Evolutionary conservation across 2,797 vertebrate species (phyloP).

Genomic region (Bryconaethiops microstoma): DNA sequence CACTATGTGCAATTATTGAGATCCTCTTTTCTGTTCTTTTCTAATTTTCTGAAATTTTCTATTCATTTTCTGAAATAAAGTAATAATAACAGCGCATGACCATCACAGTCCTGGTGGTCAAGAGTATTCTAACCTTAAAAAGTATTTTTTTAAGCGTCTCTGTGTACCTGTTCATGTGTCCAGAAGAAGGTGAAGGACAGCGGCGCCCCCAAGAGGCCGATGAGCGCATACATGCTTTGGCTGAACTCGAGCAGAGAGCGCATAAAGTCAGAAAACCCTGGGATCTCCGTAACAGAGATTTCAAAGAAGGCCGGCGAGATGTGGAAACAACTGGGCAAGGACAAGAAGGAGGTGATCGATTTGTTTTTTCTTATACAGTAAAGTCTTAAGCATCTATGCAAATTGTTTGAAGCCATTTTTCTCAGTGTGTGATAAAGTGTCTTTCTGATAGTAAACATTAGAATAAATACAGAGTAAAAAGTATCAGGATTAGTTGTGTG

Average conservation of each 20-base stretch:
- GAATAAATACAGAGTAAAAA: no score
- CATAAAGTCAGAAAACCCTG: slow-evolving; percentile 91
- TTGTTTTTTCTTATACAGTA: not conserved
- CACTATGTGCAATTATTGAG: no score
- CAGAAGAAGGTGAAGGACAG: slow-evolving; percentile 89
- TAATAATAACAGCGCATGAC: no score
- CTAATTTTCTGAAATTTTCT: no score
- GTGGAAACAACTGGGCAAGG: slow-evolving; percentile 91
- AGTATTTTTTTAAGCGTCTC: not conserved
- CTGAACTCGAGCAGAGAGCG: slow-evolving; percentile 91
- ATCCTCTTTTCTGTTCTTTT: no score
- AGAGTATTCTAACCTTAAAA: not conserved
- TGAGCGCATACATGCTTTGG: slow-evolving; percentile 98
- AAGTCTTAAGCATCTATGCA: no score
- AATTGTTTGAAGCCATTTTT: no score
- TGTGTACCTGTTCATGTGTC: slow-evolving; percentile 2
- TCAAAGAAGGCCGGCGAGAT: slow-evolving; percentile 97
- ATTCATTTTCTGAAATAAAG: no score
- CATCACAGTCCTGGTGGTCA: no score
- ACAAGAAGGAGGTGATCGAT: slow-evolving; percentile 89
- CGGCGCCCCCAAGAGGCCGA: slow-evolving; percentile 90
- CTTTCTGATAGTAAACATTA: no score
- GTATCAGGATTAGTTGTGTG: no score
- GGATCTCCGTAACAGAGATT: slow-evolving; percentile 94
- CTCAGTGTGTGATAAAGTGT: no score